These are phyloP conservation scores for Diglossa cyanea DNA, from an alignment of 2,797 vertebrate species.

Conservation along the genomic window DNA sequence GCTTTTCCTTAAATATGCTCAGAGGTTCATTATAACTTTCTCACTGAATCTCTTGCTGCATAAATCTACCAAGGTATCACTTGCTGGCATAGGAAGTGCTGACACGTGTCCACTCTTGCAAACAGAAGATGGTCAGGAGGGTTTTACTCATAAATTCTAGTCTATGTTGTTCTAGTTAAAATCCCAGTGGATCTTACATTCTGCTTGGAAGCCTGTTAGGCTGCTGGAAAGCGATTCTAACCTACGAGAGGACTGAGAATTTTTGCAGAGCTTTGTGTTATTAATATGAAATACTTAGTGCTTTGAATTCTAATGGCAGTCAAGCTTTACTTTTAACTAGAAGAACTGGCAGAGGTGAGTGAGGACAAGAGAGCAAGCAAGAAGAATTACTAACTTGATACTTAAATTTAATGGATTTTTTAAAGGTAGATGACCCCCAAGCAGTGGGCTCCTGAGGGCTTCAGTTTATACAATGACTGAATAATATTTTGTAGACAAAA, in stretches of 20 bases:
- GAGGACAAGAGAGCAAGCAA: background rate
- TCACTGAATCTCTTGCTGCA: background rate
- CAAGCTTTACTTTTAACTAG: background rate
- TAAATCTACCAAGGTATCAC: background rate
- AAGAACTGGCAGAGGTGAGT: background rate
- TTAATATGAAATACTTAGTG: background rate
- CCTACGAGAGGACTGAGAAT: background rate
- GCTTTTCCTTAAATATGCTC: background rate
- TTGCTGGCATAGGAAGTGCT: background rate
- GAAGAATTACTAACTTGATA: background rate
- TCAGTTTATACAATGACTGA: background rate
- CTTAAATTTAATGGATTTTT: background rate
- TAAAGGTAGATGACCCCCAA: background rate
- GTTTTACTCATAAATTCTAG: background rate
- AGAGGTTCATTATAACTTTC: slow-evolving; percentile 41
- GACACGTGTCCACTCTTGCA: background rate
- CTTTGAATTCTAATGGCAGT: background rate
- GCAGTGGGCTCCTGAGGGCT: background rate
- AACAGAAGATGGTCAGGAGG: background rate
- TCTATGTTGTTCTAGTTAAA: background rate
- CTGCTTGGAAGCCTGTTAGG: background rate
- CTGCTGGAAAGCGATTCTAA: background rate
- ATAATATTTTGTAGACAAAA: background rate
- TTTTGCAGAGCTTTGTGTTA: background rate
- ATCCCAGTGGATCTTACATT: background rate